Conservation (phyloP, 2,888 invertebrate genomes). For the Temnothorax ravouxi region DNA sequence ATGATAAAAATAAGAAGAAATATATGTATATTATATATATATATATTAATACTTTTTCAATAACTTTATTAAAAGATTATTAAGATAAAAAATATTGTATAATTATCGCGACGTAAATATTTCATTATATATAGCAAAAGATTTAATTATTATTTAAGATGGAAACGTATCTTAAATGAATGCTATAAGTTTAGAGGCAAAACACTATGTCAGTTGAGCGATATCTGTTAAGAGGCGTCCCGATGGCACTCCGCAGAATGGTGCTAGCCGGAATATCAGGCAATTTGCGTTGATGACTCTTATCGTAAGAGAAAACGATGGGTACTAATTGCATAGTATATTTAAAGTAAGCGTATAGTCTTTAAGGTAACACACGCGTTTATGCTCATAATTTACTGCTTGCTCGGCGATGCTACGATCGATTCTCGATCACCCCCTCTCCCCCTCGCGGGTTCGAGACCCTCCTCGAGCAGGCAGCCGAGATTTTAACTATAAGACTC, state of each 20-base stretch:
- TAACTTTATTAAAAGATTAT: constrained; percentile 18
- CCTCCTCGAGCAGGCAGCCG: constrained; percentile 58
- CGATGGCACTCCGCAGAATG: constrained; percentile 59
- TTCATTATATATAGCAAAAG: background rate
- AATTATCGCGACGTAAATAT: background rate
- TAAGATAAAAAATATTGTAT: background rate
- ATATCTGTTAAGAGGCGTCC: constrained; percentile 26
- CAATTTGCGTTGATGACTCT: constrained; percentile 16
- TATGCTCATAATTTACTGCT: constrained; percentile 68
- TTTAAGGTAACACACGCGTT: constrained; percentile 58
- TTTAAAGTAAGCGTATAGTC: constrained; percentile 66
- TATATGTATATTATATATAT: constrained; percentile 15
- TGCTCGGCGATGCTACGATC: constrained; percentile 60
- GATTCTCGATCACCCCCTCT: background rate
- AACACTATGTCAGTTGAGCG: background rate
- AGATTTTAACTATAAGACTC: constrained; percentile 74
- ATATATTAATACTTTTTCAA: constrained; percentile 28
- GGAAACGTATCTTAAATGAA: background rate
- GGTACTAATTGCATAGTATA: constrained; percentile 65
- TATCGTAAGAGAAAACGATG: constrained; percentile 56
- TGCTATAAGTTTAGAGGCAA: constrained; percentile 16
- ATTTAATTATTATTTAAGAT: constrained; percentile 15
- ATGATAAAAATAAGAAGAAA: background rate
- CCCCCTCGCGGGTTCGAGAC: background rate
- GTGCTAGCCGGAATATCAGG: constrained; percentile 40